phyloP scores from a whole-genome alignment of 2,113 vertebrate genomes.

The Entelurus aequoreus region DNA sequence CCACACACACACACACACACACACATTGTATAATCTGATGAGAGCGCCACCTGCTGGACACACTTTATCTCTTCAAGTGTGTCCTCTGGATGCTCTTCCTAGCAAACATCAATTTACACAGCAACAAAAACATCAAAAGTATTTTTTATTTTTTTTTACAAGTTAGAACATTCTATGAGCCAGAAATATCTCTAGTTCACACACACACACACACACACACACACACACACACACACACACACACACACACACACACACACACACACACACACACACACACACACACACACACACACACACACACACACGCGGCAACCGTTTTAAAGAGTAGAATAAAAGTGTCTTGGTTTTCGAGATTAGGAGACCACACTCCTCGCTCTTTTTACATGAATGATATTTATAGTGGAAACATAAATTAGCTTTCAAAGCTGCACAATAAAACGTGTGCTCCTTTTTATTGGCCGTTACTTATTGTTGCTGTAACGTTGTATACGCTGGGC shows the following conservation, averaged over 20 bases:
- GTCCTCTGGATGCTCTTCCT: too few relatives aligned
- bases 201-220: not conserved
- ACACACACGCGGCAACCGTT: constrained; percentile 1
- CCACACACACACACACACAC: too few relatives aligned
- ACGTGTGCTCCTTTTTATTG: constrained; percentile 19
- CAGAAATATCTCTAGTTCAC: not conserved
- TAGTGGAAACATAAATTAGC: constrained; percentile 38
- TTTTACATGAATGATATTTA: constrained; percentile 37
- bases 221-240: not conserved
- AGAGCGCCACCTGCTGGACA: too few relatives aligned
- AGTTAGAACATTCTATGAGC: not conserved
- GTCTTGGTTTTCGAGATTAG: constrained; percentile 28
- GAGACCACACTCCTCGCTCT: constrained; percentile 49
- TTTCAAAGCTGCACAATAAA: constrained; percentile 48
- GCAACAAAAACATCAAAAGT: too few relatives aligned
- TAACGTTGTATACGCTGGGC: constrained; percentile 1
- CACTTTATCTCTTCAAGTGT: too few relatives aligned
- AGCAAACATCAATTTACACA: too few relatives aligned
- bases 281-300: not conserved
- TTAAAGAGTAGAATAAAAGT: constrained; percentile 22
- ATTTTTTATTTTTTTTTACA: too few relatives aligned
- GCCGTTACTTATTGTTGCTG: constrained; percentile 4
- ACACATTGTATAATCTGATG: too few relatives aligned
- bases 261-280: not conserved
- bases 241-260: not conserved